Percentiles rank a stretch among this genome's conserved stretches.
Conservation (phyloP, 2,113 vertebrate species). For the Amblyopsis rosae region DNA sequence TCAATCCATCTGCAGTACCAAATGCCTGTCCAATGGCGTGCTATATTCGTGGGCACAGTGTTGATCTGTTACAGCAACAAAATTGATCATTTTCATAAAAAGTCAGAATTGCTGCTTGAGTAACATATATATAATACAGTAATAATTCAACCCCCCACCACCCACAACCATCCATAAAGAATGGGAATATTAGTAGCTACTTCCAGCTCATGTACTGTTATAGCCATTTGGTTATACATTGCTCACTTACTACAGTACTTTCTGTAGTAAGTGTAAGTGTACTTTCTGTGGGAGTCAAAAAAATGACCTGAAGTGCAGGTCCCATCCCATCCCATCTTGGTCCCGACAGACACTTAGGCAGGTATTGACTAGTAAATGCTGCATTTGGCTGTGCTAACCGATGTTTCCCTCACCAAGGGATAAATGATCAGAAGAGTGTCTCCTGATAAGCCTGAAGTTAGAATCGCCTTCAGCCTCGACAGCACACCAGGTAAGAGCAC, state of each 20-base stretch:
- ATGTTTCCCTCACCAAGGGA: conserved; percentile 73
- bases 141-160: no score
- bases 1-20: conserved; percentile 67
- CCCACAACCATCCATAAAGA: no score
- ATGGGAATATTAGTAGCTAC: no score
- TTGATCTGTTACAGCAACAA: no score
- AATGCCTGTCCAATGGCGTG: conserved; percentile 35
- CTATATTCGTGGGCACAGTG: neutral
- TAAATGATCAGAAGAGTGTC: conserved; percentile 97
- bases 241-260: conserved; percentile 10
- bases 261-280: neutral
- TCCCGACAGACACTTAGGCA: no score
- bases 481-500: conserved; percentile 83
- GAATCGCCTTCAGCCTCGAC: conserved; percentile 95
- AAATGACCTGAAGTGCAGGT: neutral
- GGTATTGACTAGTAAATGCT: neutral
- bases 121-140: no score
- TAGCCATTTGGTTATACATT: no score
- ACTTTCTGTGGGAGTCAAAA: neutral
- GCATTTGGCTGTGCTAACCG: conserved; percentile 26
- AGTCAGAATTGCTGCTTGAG: no score
- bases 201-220: no score
- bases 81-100: no score
- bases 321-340: no score
- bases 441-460: conserved; percentile 91